Percentiles rank a stretch among this genome's conserved stretches.
phyloP scores from a whole-genome alignment of 2,797 vertebrate species.

The Coreius guichenoti region DNA sequence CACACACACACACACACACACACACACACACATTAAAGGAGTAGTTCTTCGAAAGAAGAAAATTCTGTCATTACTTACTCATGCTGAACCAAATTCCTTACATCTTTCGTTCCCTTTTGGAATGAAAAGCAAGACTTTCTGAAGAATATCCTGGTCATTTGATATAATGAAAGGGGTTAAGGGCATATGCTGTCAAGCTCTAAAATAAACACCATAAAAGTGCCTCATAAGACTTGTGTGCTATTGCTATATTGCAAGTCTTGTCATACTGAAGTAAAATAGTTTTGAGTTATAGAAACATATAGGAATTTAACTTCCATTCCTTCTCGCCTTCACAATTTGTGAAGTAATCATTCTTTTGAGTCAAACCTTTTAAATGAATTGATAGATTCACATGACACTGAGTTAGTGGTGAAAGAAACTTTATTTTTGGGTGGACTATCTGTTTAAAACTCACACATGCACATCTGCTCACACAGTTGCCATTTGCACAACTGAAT shows the following conservation, averaged over 20 bases:
- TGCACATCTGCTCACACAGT: not conserved
- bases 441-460: not conserved
- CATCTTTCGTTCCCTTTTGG: not conserved
- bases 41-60: not conserved
- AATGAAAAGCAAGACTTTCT: not conserved
- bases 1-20: conserved; percentile 15
- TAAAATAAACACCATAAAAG: not conserved
- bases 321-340: not conserved
- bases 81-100: not conserved
- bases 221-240: not conserved
- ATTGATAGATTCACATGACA: not conserved
- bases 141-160: not conserved
- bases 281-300: not conserved
- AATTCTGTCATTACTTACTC: not conserved
- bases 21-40: conserved; percentile 19
- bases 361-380: not conserved
- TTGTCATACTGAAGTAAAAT: not conserved
- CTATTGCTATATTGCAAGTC: not conserved
- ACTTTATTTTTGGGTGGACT: too few species aligned
- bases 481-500: not conserved
- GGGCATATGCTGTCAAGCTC: not conserved
- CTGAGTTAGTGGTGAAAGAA: not conserved
- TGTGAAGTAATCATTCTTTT: not conserved
- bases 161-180: not conserved
- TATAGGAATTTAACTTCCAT: not conserved